A percentile compares a stretch with the other conserved stretches of the same genome.
Conservation (phyloP, 2,797 vertebrate genomes). For the Distichodus sexfasciatus region DNA sequence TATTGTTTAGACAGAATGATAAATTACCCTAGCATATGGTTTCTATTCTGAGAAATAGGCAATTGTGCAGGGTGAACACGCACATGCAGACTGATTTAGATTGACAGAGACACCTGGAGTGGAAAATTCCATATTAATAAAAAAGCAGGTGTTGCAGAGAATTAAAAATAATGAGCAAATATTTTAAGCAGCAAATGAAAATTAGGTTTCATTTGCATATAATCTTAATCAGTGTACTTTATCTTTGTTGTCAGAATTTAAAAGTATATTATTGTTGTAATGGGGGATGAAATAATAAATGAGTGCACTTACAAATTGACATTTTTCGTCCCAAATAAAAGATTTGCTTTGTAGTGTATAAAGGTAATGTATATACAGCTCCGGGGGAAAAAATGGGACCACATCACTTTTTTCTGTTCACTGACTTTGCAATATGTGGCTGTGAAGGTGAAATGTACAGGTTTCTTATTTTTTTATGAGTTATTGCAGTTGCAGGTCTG, state of each 20-base stretch:
- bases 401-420: too few relatives aligned
- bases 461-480: too few relatives aligned
- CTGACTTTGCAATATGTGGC: too few relatives aligned
- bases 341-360: background rate
- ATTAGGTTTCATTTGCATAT: constrained; percentile 40
- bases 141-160: constrained; percentile 40
- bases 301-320: too few relatives aligned
- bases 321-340: too few relatives aligned
- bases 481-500: too few relatives aligned
- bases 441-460: too few relatives aligned
- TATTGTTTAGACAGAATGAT: constrained; percentile 46
- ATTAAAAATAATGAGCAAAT: constrained; percentile 43
- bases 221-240: constrained; percentile 28
- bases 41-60: constrained; percentile 43
- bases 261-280: constrained; percentile 25
- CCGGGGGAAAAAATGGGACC: too few relatives aligned
- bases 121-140: constrained; percentile 37
- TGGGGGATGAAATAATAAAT: constrained; percentile 3
- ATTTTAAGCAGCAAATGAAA: constrained; percentile 43
- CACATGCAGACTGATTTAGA: constrained; percentile 32
- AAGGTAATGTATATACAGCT: too few relatives aligned
- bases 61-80: constrained; percentile 24
- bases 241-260: constrained; percentile 31
- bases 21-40: constrained; percentile 44
- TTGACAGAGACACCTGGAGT: constrained; percentile 47